Percentiles rank a stretch among this genome's conserved stretches.
Evolutionary conservation across 2,888 invertebrate species (phyloP).

Genomic region (Timandra comae): DNA sequence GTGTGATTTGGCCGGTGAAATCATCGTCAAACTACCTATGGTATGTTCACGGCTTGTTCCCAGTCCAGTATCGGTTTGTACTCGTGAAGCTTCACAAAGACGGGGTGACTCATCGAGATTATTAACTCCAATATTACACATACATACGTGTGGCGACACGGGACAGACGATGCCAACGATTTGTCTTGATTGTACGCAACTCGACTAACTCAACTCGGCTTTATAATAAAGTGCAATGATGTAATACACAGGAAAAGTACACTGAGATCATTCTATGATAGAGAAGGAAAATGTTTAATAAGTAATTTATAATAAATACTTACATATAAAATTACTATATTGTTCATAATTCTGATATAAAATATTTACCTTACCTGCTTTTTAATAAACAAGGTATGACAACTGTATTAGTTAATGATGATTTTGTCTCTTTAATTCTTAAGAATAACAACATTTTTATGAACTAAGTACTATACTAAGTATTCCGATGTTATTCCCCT

Average conservation of each 20-base stretch:
- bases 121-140: conserved; percentile 52
- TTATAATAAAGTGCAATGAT: conserved; percentile 11
- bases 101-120: conserved; percentile 55
- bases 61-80: conserved; percentile 19
- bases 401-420: no score
- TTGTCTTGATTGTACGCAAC: conserved; percentile 13
- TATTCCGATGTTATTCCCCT: no score
- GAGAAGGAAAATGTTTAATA: no score
- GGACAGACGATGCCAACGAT: conserved; percentile 25
- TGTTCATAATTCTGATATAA: no score
- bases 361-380: no score
- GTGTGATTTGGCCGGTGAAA: conserved; percentile 25
- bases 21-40: conserved; percentile 24
- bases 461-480: no score
- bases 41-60: conserved; percentile 26
- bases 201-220: conserved; percentile 7
- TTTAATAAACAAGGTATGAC: no score
- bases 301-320: no score
- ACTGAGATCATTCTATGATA: no score
- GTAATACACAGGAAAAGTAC: conserved; percentile 10
- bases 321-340: no score
- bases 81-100: conserved; percentile 47
- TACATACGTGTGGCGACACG: conserved; percentile 21
- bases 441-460: no score
- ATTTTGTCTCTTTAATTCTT: no score